Evolutionary conservation across 2,888 invertebrate species (phyloP).

Genomic region (Seira sanloemensis): DNA sequence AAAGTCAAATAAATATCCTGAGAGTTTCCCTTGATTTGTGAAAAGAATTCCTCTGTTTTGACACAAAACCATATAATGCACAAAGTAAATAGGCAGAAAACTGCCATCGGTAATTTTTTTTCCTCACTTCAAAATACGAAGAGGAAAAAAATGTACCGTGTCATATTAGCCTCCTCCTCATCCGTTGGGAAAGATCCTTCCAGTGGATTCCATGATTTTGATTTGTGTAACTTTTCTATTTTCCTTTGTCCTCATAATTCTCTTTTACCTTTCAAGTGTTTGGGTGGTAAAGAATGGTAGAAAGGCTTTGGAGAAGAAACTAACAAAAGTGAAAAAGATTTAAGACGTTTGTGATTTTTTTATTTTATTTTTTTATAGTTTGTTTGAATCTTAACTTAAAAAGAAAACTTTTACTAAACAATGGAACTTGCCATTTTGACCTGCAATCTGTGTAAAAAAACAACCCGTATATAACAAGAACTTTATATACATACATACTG

Average conservation of each 20-base stretch:
- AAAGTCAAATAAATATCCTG: too few species aligned
- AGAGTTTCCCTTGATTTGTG: too few species aligned
- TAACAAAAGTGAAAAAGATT: background rate
- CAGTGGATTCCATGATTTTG: constrained; percentile 18
- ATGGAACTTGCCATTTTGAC: constrained; percentile 61
- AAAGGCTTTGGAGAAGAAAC: background rate
- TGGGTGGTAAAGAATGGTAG: background rate
- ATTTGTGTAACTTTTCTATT: constrained; percentile 23
- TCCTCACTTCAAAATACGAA: background rate
- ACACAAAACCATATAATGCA: background rate
- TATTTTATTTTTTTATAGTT: constrained; percentile 9
- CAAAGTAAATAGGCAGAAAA: background rate
- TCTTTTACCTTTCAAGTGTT: background rate
- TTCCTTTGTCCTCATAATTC: constrained; percentile 27
- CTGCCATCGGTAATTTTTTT: background rate
- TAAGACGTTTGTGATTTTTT: background rate
- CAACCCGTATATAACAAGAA: background rate
- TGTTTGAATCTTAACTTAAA: background rate
- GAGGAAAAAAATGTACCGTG: background rate
- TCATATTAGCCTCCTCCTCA: background rate
- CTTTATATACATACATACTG: too few species aligned
- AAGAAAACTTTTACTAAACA: constrained; percentile 6
- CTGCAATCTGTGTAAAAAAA: constrained; percentile 54
- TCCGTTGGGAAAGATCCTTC: background rate
- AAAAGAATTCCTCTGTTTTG: constrained; percentile 5